phyloP scores from a whole-genome alignment of 1,140 invertebrate genomes.

The Adelges cooleyi region DNA sequence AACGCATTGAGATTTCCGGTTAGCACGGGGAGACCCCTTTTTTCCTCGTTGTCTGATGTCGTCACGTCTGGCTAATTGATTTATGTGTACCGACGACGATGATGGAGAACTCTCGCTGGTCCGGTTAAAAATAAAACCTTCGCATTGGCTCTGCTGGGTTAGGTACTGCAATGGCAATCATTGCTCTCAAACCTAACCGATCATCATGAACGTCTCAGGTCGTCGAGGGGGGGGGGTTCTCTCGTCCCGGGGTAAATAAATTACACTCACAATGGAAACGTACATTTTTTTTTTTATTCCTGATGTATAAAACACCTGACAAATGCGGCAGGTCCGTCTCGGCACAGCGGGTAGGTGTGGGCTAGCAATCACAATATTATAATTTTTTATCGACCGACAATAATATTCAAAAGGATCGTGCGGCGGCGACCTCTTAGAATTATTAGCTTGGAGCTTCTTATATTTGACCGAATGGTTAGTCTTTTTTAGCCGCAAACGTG shows the following conservation, averaged over 20 bases:
- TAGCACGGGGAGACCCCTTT: neutral
- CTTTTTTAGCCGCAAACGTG: too few species aligned
- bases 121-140: neutral
- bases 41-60: neutral
- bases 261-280: constrained; percentile 27
- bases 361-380: neutral
- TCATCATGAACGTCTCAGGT: too few species aligned
- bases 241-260: neutral
- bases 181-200: too few species aligned
- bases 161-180: too few species aligned
- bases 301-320: neutral
- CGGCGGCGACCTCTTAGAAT: too few species aligned
- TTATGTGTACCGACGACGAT: neutral
- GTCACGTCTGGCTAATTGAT: constrained; percentile 12
- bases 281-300: too few species aligned
- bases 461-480: too few species aligned
- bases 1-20: constrained; percentile 23
- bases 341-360: constrained; percentile 21
- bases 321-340: neutral
- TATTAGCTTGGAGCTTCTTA: too few species aligned
- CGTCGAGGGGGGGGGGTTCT: neutral
- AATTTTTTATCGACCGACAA: too few species aligned
- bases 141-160: neutral
- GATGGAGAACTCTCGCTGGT: neutral
- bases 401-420: too few species aligned